phyloP scores from a whole-genome alignment of 1,140 invertebrate genomes.

The Lamellibrachia luymesi region DNA sequence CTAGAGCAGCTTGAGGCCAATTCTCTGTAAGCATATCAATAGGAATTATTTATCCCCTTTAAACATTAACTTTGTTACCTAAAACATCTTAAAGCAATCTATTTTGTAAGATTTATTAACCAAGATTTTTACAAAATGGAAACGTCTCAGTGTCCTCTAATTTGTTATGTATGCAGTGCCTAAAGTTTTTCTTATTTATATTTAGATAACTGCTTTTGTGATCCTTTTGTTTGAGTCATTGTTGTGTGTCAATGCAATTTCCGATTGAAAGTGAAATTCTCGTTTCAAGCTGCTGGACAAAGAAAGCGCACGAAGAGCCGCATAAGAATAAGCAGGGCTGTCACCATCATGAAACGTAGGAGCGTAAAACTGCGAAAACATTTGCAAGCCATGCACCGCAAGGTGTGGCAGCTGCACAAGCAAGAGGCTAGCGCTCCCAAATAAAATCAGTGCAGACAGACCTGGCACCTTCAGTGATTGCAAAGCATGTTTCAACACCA shows the following conservation, averaged over 20 bases:
- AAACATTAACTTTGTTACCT: conserved; percentile 6
- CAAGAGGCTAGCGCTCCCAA: conserved; percentile 6
- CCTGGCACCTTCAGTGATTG: background rate
- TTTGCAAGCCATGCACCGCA: conserved; percentile 13
- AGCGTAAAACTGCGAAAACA: background rate
- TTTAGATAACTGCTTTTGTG: background rate
- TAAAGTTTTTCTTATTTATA: background rate
- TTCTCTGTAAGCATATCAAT: background rate
- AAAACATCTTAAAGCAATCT: background rate
- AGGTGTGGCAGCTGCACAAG: background rate
- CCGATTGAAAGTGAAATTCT: conserved; percentile 7
- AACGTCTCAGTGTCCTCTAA: background rate
- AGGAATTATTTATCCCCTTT: background rate
- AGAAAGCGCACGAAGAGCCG: background rate
- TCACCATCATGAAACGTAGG: background rate
- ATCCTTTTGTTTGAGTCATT: background rate
- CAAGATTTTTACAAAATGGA: background rate
- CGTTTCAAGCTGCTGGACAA: conserved; percentile 9
- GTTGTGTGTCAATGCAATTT: conserved; percentile 9
- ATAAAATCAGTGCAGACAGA: background rate
- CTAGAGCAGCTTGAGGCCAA: conserved; percentile 1
- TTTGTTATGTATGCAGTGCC: background rate
- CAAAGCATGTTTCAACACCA: background rate
- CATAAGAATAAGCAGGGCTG: background rate
- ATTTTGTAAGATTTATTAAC: background rate